These are phyloP conservation scores for Therioaphis trifolii DNA, from an alignment of 2,888 invertebrate genomes.

Conservation along the genomic window DNA sequence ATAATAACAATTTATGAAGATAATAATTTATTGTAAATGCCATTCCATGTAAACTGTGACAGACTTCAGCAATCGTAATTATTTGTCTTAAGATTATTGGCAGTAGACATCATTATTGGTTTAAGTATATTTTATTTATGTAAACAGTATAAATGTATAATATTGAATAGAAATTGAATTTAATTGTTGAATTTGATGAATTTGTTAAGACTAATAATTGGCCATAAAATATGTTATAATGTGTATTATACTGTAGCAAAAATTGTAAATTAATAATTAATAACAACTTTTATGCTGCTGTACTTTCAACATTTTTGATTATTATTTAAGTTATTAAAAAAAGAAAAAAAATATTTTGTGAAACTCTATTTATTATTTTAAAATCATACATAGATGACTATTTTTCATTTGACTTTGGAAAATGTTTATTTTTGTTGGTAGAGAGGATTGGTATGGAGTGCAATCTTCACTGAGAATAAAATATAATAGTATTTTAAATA, in stretches of 20 bases:
- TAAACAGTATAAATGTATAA: too few relatives aligned
- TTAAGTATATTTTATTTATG: conserved; percentile 29
- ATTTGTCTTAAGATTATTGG: background rate
- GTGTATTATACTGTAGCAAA: background rate
- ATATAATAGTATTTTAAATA: too few relatives aligned
- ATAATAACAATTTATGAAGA: background rate
- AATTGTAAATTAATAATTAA: background rate
- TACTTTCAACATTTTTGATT: background rate
- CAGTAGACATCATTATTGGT: conserved; percentile 28
- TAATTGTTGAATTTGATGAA: conserved; percentile 45
- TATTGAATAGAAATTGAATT: too few relatives aligned
- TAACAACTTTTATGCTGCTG: background rate
- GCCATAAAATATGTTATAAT: conserved; percentile 15
- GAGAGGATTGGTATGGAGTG: too few relatives aligned
- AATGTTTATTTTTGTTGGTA: too few relatives aligned
- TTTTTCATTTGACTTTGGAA: too few relatives aligned
- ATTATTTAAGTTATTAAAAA: too few relatives aligned
- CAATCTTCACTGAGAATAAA: too few relatives aligned
- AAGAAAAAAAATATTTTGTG: too few relatives aligned
- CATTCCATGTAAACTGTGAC: conserved; percentile 45
- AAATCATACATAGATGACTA: too few relatives aligned
- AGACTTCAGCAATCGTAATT: conserved; percentile 6
- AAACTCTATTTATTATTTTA: too few relatives aligned
- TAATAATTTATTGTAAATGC: conserved; percentile 34
- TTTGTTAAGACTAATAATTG: conserved; percentile 17